These are phyloP conservation scores for Hesperophylax magnus DNA, from an alignment of 1,140 invertebrate species.

Conservation along the genomic window DNA sequence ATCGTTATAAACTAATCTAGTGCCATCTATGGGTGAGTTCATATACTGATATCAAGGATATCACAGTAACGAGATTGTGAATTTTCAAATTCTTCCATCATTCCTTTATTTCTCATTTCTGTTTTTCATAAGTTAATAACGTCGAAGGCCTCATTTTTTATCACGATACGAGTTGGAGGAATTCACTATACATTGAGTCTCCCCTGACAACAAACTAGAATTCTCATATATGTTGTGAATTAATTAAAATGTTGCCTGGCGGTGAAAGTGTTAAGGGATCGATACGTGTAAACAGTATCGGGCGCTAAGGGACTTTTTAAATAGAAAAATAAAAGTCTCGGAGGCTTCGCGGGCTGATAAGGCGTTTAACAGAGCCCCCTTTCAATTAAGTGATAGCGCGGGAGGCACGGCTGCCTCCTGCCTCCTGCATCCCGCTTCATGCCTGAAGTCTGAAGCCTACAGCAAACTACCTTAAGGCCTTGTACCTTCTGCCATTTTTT, in stretches of 20 bases:
- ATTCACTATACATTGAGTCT: no score
- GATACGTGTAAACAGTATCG: slow-evolving; percentile 34
- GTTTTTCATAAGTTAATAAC: no score
- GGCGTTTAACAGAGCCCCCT: slow-evolving; percentile 33
- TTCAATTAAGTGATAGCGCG: slow-evolving; percentile 29
- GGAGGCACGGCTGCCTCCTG: slow-evolving; percentile 20
- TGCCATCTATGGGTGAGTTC: no score
- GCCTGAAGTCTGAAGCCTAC: neutral
- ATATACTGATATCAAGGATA: no score
- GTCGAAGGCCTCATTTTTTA: no score
- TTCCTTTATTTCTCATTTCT: no score
- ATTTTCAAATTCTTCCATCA: no score
- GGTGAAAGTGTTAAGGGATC: slow-evolving; percentile 5
- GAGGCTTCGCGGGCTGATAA: slow-evolving; percentile 21
- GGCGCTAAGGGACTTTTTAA: neutral
- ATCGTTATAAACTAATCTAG: no score
- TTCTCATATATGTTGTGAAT: neutral
- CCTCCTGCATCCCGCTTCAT: slow-evolving; percentile 3
- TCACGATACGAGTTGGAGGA: no score
- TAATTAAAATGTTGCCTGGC: neutral
- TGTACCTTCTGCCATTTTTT: no score
- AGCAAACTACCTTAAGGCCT: no score
- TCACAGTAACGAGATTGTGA: no score
- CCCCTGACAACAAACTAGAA: neutral
- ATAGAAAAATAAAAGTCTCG: slow-evolving; percentile 8